Evolutionary conservation across 1,140 invertebrate genomes (phyloP).

Genomic region (Coenobita brevimanus): DNA sequence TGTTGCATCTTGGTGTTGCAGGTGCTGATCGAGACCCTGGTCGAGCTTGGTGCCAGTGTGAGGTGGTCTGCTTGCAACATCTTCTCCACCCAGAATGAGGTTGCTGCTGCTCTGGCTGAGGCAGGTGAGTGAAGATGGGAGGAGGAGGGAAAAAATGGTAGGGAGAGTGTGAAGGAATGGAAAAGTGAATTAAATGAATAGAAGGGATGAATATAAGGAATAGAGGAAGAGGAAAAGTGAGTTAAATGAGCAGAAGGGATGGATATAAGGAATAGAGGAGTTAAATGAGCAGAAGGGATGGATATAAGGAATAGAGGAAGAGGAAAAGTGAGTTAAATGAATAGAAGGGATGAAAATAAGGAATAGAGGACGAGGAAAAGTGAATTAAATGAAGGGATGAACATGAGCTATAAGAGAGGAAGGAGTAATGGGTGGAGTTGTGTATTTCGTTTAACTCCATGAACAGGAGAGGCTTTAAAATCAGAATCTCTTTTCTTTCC

Average conservation of each 20-base stretch:
- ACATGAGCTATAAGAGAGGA: neutral
- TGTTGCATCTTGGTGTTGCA: constrained; percentile 71
- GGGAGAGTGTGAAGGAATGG: neutral
- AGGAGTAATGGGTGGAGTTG: neutral
- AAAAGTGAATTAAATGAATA: neutral
- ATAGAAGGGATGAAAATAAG: too few species aligned
- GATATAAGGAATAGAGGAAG: too few species aligned
- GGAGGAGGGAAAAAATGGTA: neutral
- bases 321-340: too few species aligned
- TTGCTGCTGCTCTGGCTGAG: constrained; percentile 95
- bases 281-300: too few species aligned
- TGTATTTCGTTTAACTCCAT: too few species aligned
- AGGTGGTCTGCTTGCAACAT: constrained; percentile 98
- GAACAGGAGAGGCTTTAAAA: too few species aligned
- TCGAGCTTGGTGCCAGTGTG: constrained; percentile 87
- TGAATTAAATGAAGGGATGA: neutral
- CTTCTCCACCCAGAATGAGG: constrained; percentile 98
- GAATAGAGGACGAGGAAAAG: neutral
- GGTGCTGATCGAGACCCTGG: constrained; percentile 92
- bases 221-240: neutral
- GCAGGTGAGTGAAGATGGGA: constrained; percentile 76
- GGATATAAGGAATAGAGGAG: too few species aligned
- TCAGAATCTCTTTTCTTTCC: too few species aligned
- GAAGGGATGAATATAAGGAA: neutral
- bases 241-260: neutral